Base-by-base conservation (phyloP, 2,888 invertebrate species). In the Drosophila histrio region DNA sequence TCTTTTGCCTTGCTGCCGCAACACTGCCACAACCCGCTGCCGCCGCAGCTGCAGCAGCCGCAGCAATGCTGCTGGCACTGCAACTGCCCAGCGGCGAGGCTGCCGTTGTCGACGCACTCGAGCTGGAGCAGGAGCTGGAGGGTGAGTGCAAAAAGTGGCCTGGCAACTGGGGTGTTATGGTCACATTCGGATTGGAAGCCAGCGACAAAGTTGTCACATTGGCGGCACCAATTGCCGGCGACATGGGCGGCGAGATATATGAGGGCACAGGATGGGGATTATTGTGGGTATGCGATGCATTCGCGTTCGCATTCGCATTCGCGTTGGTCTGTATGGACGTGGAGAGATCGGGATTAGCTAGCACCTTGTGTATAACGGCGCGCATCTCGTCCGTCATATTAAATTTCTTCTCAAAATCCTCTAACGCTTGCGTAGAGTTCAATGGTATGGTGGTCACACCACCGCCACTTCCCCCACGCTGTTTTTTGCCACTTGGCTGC, bases 321-420 rank as follows among this genome's bases (percentile, higher is more conserved):
- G 88, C 81, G 73, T 91, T 91, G 3, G 91, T 91, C 54, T 91
- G 91, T 71, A 91, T 91, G 30, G 89, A 91, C 1, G 91, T 91
- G 44, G 91, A 91, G 32, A 91, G 76, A 76, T 91, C 91, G 6
- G 91, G 91, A 88, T 91, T 91, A 50, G 91, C 87, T 22, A 91
- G 69, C 17, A 91, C 91, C 58, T 91, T 91, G 46, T 91, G 91
- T 30, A 91, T 91, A n/a, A 91, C 91, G 8, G 91, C 91, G 24
- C 90, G 88, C 91, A 91, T 91, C 79, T 91, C 91, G 54, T 91
- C 91, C 3, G 91, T 90, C 91, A 91, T 91, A 79, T 91, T 91
- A 60, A 89, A 91, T 63, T 90, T 91, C 72, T 90, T 90, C 59
- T 91, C 91, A 26, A 91, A 89, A 63, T 91, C 91, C 57, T 90